These are phyloP conservation scores for Samia ricini DNA, from an alignment of 1,140 invertebrate species.

Conservation along the genomic window DNA sequence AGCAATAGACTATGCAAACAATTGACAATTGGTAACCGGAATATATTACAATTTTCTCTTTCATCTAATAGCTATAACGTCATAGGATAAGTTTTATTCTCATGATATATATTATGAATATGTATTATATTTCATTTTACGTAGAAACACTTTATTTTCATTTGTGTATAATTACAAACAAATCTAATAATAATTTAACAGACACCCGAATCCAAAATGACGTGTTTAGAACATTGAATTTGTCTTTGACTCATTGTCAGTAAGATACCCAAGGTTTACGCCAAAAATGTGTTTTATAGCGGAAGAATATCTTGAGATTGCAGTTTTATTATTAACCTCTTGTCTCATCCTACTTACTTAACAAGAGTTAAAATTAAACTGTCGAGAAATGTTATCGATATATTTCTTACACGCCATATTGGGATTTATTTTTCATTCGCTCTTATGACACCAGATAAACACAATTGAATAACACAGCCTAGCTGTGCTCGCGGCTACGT, in stretches of 20 bases:
- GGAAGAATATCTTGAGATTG: conserved; percentile 2
- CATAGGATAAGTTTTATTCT: too few relatives aligned
- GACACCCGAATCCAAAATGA: background rate
- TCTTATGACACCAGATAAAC: too few relatives aligned
- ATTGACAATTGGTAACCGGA: too few relatives aligned
- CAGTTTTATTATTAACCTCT: conserved; percentile 5
- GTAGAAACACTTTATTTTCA: too few relatives aligned
- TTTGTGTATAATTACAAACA: background rate
- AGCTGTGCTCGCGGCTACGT: too few relatives aligned
- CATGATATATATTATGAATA: too few relatives aligned
- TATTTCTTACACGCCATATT: background rate
- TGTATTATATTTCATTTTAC: too few relatives aligned
- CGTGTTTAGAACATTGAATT: background rate
- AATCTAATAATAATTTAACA: background rate
- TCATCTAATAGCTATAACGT: too few relatives aligned
- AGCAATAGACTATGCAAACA: too few relatives aligned
- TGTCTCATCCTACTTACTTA: background rate
- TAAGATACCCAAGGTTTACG: conserved; percentile 4
- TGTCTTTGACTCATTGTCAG: conserved; percentile 9
- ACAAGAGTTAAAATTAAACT: background rate
- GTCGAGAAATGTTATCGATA: background rate
- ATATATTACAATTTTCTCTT: too few relatives aligned
- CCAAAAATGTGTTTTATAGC: conserved; percentile 8
- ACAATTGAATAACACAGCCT: too few relatives aligned
- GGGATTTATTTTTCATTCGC: too few relatives aligned